A percentile compares a stretch with the other conserved stretches of the same genome.
phyloP scores from a whole-genome alignment of 37 sponge, comb jelly and placozoan species.

The Tethya wilhelma region DNA sequence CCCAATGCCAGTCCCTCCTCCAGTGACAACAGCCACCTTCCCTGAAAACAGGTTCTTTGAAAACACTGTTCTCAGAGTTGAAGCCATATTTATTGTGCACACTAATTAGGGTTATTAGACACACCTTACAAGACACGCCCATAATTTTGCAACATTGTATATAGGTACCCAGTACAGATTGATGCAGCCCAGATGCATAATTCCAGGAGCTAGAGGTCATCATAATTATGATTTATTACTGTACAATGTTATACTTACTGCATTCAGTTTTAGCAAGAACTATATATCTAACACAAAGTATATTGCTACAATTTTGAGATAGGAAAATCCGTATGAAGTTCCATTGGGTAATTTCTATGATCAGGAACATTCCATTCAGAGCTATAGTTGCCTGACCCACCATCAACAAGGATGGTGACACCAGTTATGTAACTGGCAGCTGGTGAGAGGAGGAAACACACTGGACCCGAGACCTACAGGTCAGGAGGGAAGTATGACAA shows the following conservation, averaged over 20 bases:
- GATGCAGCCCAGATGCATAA: no score
- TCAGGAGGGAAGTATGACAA: background rate
- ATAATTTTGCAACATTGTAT: no score
- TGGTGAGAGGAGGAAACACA: constrained; percentile 88
- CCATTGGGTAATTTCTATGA: constrained; percentile 21
- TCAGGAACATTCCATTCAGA: constrained; percentile 37
- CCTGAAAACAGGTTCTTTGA: constrained; percentile 75
- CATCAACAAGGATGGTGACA: constrained; percentile 72
- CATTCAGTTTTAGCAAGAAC: no score
- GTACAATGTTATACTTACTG: no score
- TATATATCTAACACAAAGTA: no score
- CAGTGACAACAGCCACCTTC: constrained; percentile 96
- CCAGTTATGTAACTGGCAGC: constrained; percentile 85
- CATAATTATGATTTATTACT: no score
- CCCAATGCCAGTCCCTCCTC: constrained; percentile 97
- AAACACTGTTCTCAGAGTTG: constrained; percentile 72
- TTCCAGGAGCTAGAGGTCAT: no score
- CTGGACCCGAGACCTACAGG: constrained; percentile 68
- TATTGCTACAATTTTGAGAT: no score
- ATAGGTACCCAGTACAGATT: no score
- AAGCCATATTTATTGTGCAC: no score
- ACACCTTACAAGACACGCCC: no score
- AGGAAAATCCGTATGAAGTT: constrained; percentile 23
- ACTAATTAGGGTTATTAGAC: no score
- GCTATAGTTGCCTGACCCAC: constrained; percentile 54